These are phyloP conservation scores for Nixonia krombeini DNA, from an alignment of 1,140 invertebrate genomes.

Conservation along the genomic window DNA sequence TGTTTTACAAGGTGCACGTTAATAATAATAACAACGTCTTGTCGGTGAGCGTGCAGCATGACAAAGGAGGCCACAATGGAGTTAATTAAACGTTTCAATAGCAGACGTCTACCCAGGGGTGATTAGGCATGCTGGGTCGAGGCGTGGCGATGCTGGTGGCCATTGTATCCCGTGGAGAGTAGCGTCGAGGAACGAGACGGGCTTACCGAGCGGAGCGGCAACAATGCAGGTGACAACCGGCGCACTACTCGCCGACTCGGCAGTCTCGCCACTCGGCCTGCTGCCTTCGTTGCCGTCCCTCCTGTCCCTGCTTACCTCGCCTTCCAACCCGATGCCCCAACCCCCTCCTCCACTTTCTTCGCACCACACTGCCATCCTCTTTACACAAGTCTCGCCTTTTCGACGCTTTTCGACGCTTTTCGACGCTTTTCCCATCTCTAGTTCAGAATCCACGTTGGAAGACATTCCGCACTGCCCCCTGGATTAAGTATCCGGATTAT, in stretches of 20 bases:
- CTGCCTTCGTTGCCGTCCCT: too few relatives aligned
- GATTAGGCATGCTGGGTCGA: conserved; percentile 62
- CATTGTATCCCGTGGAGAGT: conserved; percentile 53
- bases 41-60: conserved; percentile 11
- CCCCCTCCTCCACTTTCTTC: too few relatives aligned
- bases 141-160: conserved; percentile 58
- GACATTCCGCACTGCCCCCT: too few relatives aligned
- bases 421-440: too few relatives aligned
- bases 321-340: not conserved
- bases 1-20: conserved; percentile 9
- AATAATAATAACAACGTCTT: conserved; percentile 9
- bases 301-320: not conserved
- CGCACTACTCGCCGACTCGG: too few relatives aligned
- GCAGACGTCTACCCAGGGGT: conserved; percentile 62
- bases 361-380: too few relatives aligned
- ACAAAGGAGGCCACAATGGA: conserved; percentile 62
- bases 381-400: too few relatives aligned
- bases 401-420: too few relatives aligned
- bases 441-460: too few relatives aligned
- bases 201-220: conserved; percentile 27
- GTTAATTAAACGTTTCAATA: conserved; percentile 71
- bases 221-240: too few relatives aligned
- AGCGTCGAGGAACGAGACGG: too few relatives aligned
- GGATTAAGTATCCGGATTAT: too few relatives aligned
- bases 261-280: conserved; percentile 4